Evolutionary conservation across 2,888 invertebrate genomes (phyloP), one percentile per base, ranked within the genome.

Genomic region (Lymantria monacha): DNA sequence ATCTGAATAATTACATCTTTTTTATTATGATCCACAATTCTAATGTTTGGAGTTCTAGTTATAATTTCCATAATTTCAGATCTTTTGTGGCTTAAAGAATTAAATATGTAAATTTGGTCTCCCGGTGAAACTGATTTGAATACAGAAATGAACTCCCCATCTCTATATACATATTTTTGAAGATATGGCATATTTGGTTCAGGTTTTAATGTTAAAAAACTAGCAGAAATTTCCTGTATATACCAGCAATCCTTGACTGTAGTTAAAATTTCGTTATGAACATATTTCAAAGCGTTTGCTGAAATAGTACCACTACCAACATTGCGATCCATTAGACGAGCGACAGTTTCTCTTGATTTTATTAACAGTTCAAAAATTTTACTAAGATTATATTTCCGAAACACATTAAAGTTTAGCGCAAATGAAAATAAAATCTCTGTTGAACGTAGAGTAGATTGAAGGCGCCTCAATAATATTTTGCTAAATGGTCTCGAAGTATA

Each of bases 281-380:
- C 79, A 81, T 99, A 98, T 53, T 95, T 94, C 93, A 97, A 95
- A 0, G 97, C 96, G 61, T 94, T 94, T 0, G 95, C 93, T 71
- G 96, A 96, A 13, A 97, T 94, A 0, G 98, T 99, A 3, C 99
- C 99, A 0, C 98, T 98, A 49, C 97, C 97, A n/a, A 98, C 98
- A 79, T 99, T 98, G 73, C 98, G 98, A 81, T 99, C 99, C 78
- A 97, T 96, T 70, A 99, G 97, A 22, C 98, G 92, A 0, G 96
- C 98, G 49, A 98, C 91, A 93, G 94, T 71, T 95, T 94, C 80
- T 94, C 97, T 76, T 93, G 93, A 51, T 93, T 92, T 89, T 92
- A 94, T 48, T 43, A 89, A 61, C 9, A 74, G 67, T 5, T 71
- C 62, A 93, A 92, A 71, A 92, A 94, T 67, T 90, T 92, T 63